Conservation (phyloP, 2,797 vertebrate genomes). For the Parauchenoglanis punctatus region DNA sequence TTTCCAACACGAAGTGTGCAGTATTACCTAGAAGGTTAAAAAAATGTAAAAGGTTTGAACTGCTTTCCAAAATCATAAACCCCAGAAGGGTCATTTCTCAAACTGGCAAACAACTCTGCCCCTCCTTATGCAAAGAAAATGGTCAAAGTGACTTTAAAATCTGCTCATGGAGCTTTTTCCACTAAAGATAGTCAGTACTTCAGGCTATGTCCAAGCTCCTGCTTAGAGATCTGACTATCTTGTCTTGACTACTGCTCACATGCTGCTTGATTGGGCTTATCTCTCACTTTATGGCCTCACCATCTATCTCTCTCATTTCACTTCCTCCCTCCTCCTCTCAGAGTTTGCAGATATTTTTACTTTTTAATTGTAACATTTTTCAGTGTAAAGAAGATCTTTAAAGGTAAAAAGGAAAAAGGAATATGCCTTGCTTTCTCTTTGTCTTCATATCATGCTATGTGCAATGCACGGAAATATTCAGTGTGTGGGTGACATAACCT, state of each 20-base stretch:
- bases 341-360: conserved; percentile 1
- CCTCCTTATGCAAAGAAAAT: background rate
- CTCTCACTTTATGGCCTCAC: background rate
- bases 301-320: background rate
- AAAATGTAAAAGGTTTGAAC: background rate
- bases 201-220: background rate
- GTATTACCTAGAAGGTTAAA: background rate
- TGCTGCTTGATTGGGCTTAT: background rate
- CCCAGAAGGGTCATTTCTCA: background rate
- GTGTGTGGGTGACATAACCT: background rate
- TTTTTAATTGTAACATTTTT: background rate
- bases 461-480: background rate
- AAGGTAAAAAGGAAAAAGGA: background rate
- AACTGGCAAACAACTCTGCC: background rate
- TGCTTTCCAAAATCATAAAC: too few species aligned
- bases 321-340: background rate
- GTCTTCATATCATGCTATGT: background rate
- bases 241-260: background rate
- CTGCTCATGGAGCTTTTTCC: background rate
- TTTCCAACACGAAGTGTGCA: background rate
- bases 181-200: background rate
- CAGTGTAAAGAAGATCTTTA: background rate
- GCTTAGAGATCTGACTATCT: background rate
- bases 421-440: background rate
- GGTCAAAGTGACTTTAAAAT: background rate